Conservation (phyloP, 2,888 invertebrate genomes). For the Prosapia bicincta region DNA sequence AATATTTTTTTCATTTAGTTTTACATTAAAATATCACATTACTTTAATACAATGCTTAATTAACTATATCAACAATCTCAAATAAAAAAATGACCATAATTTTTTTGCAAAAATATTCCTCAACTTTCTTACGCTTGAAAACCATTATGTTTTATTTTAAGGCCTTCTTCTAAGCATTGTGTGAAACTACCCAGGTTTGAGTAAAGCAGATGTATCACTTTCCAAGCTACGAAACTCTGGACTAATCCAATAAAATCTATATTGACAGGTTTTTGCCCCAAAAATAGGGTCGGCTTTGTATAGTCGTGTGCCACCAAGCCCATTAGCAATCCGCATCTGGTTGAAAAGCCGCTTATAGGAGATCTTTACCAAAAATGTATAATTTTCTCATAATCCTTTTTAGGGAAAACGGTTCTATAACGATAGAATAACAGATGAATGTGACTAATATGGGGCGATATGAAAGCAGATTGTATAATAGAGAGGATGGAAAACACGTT, state of each 20-base stretch:
- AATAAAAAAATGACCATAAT: too few relatives aligned
- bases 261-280: constrained; percentile 26
- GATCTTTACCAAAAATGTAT: constrained; percentile 24
- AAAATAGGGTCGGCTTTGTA: constrained; percentile 20
- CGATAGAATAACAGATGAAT: constrained; percentile 19
- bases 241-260: constrained; percentile 23
- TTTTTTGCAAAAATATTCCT: too few relatives aligned
- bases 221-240: not conserved
- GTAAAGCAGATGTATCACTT: constrained; percentile 24
- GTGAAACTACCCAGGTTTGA: too few relatives aligned
- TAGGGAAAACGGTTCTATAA: constrained; percentile 20
- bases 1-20: too few relatives aligned
- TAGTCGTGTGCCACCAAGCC: constrained; percentile 13
- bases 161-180: too few relatives aligned
- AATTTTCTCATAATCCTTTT: constrained; percentile 25
- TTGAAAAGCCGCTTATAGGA: constrained; percentile 14
- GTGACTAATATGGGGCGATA: constrained; percentile 3
- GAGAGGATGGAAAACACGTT: not conserved
- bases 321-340: constrained; percentile 11
- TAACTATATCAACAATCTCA: too few relatives aligned
- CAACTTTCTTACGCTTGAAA: too few relatives aligned
- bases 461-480: not conserved
- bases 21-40: too few relatives aligned
- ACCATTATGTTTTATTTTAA: too few relatives aligned
- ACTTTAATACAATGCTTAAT: too few relatives aligned